Percentiles rank a stretch among this genome's conserved stretches.
These are phyloP conservation scores for Callorhinus ursinus DNA, from an alignment of 2,113 vertebrate species.

Conservation along the genomic window DNA sequence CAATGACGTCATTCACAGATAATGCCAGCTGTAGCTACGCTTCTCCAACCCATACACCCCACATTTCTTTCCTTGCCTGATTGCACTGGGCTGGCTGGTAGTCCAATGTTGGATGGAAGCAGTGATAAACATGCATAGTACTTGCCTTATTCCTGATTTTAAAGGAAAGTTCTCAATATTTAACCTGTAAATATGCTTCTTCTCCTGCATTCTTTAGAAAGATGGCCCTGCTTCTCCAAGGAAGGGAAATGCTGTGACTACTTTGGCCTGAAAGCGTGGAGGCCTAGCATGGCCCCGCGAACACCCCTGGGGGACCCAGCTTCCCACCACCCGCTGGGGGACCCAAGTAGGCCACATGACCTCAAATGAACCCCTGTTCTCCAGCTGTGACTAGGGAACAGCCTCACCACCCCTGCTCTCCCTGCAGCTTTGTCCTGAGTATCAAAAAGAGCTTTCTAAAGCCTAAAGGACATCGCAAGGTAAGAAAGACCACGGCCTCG, in stretches of 20 bases:
- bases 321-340: neutral
- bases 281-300: rapidly evolving
- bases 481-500: neutral
- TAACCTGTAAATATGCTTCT: neutral
- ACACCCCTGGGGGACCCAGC: neutral
- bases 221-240: neutral
- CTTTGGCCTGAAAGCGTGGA: neutral
- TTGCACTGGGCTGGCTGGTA: neutral
- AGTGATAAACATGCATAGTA: neutral
- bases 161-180: neutral
- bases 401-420: too few relatives aligned
- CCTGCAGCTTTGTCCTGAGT: neutral
- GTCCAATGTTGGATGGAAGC: neutral
- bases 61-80: neutral
- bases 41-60: neutral
- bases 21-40: neutral
- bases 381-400: neutral
- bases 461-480: neutral
- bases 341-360: neutral
- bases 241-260: neutral
- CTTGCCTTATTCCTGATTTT: neutral
- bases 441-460: neutral
- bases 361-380: neutral
- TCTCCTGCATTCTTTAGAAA: neutral
- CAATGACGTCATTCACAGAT: neutral